Evolutionary conservation across 2,113 vertebrate species (phyloP).

Genomic region (Sphyrna mokarran): DNA sequence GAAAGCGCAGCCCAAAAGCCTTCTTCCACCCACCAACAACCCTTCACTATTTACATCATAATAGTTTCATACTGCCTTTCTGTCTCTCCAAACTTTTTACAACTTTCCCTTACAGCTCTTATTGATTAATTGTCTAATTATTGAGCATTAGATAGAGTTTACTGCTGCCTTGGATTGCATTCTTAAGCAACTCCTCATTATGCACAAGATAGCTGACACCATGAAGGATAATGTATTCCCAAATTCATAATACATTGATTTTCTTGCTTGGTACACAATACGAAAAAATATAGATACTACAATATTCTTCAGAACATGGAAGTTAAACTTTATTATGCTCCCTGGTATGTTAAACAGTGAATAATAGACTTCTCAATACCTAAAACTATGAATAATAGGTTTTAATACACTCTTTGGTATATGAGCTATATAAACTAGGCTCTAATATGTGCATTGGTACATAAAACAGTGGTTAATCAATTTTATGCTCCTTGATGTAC

Average conservation of each 20-base stretch:
- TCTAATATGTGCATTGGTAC: neutral
- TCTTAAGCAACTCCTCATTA: neutral
- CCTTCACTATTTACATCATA: neutral
- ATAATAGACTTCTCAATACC: neutral
- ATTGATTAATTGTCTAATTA: neutral
- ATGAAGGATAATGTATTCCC: neutral
- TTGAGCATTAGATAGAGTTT: neutral
- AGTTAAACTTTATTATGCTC: neutral
- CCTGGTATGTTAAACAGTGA: neutral
- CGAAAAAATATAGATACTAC: neutral
- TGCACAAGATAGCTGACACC: neutral
- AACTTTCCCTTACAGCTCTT: neutral
- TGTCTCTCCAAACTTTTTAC: neutral
- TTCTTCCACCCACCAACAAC: neutral
- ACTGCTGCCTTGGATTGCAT: neutral
- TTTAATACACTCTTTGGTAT: neutral
- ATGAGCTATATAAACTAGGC: neutral
- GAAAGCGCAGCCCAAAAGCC: neutral
- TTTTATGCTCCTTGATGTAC: neutral
- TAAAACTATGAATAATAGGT: neutral
- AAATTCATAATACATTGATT: neutral
- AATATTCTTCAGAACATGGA: neutral
- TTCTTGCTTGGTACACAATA: neutral
- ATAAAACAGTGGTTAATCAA: neutral
- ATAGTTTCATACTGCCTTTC: neutral